phyloP scores from a whole-genome alignment of 2,888 invertebrate species.

The Drosophila yooni region DNA sequence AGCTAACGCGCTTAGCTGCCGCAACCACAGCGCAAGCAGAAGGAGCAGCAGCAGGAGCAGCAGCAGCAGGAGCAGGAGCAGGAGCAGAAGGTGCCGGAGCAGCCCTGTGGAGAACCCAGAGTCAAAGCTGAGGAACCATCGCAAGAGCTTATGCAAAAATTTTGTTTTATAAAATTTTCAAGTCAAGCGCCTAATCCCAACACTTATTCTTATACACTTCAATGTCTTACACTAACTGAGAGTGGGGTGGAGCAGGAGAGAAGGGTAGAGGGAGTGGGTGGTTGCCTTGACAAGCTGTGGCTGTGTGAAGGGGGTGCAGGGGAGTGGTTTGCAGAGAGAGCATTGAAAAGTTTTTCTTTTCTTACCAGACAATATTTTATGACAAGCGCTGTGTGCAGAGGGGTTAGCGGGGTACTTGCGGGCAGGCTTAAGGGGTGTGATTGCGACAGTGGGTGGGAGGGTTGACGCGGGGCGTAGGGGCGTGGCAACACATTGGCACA shows the following conservation, averaged over 20 bases:
- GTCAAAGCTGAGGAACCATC: constrained; percentile 35
- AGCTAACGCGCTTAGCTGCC: constrained; percentile 77
- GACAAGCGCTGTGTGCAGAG: constrained; percentile 59
- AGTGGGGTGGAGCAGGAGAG: neutral
- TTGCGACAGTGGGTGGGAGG: constrained; percentile 30
- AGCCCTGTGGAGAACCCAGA: constrained; percentile 12
- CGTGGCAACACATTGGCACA: constrained; percentile 76
- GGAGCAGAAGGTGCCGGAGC: neutral
- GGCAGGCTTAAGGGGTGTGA: neutral
- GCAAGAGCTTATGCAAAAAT: constrained; percentile 79
- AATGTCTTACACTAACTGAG: constrained; percentile 72
- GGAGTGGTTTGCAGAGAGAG: constrained; percentile 7
- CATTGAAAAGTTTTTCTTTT: constrained; percentile 79
- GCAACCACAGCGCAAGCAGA: constrained; percentile 44
- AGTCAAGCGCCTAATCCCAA: constrained; percentile 81
- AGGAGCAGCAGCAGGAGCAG: neutral
- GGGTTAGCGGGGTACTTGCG: neutral
- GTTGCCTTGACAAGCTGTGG: constrained; percentile 13
- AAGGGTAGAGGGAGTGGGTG: neutral
- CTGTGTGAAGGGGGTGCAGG: neutral
- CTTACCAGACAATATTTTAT: constrained; percentile 80
- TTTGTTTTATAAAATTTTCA: constrained; percentile 81
- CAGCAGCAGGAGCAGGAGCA: constrained; percentile 12
- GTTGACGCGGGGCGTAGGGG: constrained; percentile 3
- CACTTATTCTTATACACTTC: constrained; percentile 81